Conservation (phyloP, 2,113 vertebrate species). For the Nibea coibor region DNA sequence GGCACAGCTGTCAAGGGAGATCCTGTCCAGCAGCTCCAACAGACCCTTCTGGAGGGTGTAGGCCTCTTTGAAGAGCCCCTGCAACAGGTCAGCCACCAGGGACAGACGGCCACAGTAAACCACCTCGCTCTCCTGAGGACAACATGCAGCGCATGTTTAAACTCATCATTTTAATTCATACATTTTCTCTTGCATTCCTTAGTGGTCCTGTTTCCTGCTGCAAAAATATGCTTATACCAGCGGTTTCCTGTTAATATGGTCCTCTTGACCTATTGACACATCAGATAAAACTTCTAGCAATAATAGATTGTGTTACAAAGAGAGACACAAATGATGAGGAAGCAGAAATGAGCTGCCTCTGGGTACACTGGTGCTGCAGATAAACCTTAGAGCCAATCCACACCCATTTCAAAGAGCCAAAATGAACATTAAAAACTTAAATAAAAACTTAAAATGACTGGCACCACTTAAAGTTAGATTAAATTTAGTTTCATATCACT, state of each 20-base stretch:
- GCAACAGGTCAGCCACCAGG: constrained; percentile 92
- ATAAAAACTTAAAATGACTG: neutral
- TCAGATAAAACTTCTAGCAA: neutral
- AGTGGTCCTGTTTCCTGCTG: neutral
- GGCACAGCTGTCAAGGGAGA: constrained; percentile 82
- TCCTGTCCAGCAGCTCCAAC: constrained; percentile 90
- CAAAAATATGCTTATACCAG: neutral
- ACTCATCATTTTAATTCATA: neutral
- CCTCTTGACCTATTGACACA: neutral
- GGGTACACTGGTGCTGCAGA: neutral
- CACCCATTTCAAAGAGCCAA: neutral
- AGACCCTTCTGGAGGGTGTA: constrained; percentile 93
- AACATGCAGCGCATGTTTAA: neutral
- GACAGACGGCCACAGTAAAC: constrained; percentile 90
- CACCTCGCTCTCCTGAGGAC: constrained; percentile 90
- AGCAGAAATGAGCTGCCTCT: neutral
- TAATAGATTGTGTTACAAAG: neutral
- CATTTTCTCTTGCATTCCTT: neutral
- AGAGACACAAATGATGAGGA: neutral
- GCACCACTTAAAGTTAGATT: neutral
- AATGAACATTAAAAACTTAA: neutral
- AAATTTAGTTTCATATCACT: neutral
- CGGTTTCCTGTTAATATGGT: neutral
- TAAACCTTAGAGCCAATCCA: too few relatives aligned
- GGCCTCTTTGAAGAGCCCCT: constrained; percentile 92